These are phyloP conservation scores for Delichon dasypus DNA, from an alignment of 2,797 vertebrate species.

Conservation along the genomic window DNA sequence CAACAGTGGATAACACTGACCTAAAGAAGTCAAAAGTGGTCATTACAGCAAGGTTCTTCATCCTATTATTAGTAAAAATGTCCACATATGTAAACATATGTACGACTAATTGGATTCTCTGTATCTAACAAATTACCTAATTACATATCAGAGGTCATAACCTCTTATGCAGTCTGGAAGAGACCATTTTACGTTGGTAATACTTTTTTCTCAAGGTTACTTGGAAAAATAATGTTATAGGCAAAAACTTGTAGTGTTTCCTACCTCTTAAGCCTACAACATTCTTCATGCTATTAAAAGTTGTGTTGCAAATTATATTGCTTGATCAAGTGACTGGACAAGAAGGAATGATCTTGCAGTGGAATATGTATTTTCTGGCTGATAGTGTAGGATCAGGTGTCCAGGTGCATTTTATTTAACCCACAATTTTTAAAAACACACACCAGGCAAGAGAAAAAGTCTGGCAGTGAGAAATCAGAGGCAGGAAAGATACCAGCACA, in stretches of 20 bases:
- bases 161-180: not conserved
- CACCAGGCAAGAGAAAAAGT: not conserved
- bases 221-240: not conserved
- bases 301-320: not conserved
- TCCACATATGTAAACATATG: not conserved
- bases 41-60: not conserved
- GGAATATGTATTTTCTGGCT: not conserved
- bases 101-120: not conserved
- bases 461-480: not conserved
- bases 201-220: not conserved
- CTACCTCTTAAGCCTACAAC: not conserved
- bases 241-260: not conserved
- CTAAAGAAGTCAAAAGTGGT: not conserved
- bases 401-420: not conserved
- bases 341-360: not conserved
- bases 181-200: not conserved
- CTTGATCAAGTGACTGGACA: not conserved
- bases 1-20: not conserved
- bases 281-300: not conserved
- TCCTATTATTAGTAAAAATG: not conserved
- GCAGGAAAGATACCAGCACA: not conserved
- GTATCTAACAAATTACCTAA: not conserved
- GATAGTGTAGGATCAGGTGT: not conserved
- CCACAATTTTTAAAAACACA: not conserved
- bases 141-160: not conserved